Evolutionary conservation across 2,113 vertebrate genomes (phyloP).

Genomic region (Heliornis fulica): DNA sequence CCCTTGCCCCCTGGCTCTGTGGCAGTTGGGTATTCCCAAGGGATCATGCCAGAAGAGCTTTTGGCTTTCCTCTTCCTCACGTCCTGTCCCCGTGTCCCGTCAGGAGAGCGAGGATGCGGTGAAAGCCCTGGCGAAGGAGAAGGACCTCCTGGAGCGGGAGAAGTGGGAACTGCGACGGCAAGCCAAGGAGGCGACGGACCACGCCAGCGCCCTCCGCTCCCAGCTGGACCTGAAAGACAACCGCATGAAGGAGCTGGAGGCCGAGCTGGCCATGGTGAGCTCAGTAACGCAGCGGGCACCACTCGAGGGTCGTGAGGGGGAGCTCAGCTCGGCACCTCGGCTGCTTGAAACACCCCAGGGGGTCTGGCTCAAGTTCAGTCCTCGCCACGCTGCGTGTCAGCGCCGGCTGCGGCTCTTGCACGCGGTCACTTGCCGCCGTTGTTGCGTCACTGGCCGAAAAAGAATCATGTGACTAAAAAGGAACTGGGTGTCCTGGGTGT

Average conservation of each 20-base stretch:
- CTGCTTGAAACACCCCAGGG: neutral
- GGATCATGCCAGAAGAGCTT: neutral
- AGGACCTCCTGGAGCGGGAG: constrained; percentile 93
- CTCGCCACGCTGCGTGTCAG: neutral
- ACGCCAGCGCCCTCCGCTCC: constrained; percentile 86
- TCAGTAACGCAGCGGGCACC: rapidly evolving
- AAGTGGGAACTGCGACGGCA: constrained; percentile 97
- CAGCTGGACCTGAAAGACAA: constrained; percentile 98
- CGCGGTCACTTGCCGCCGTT: rapidly evolving
- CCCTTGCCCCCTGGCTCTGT: neutral
- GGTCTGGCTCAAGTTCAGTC: neutral
- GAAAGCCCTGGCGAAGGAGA: constrained; percentile 93
- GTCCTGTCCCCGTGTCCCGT: rapidly evolving
- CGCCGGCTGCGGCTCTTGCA: neutral
- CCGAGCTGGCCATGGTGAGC: constrained; percentile 97
- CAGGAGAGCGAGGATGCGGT: constrained; percentile 98
- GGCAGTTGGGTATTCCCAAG: neutral
- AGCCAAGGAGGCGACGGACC: constrained; percentile 96
- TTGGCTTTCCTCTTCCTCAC: neutral
- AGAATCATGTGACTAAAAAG: neutral
- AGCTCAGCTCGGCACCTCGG: neutral
- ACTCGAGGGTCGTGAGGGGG: neutral
- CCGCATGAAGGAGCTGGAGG: constrained; percentile 98
- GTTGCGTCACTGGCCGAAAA: neutral
- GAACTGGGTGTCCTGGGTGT: neutral